phyloP scores from a whole-genome alignment of 2,797 vertebrate species.

The Pipistrellus pipistrellus region DNA sequence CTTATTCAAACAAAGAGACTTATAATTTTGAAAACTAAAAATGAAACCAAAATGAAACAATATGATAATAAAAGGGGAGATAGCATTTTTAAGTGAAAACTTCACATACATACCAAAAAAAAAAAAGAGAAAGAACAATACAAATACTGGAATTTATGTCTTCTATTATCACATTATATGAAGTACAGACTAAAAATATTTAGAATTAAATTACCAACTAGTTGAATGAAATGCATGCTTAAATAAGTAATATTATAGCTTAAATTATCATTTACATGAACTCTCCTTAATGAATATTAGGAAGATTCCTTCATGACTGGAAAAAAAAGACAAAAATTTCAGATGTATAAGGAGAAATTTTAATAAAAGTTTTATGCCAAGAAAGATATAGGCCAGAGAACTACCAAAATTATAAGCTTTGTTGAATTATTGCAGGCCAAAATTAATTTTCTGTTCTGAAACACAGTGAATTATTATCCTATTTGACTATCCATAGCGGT shows the following conservation, averaged over 20 bases:
- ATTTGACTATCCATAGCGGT: background rate
- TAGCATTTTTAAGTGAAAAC: background rate
- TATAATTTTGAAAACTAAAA: background rate
- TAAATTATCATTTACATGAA: background rate
- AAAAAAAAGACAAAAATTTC: background rate
- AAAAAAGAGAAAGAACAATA: background rate
- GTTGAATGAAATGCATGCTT: background rate
- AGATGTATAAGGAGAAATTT: background rate
- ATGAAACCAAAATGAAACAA: conserved; percentile 28
- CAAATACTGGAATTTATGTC: background rate
- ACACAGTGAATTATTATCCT: background rate
- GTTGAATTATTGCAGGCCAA: background rate
- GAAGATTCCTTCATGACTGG: background rate
- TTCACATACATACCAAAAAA: background rate
- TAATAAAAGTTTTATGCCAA: background rate
- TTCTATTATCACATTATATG: background rate
- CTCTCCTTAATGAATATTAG: background rate
- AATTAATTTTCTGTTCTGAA: background rate
- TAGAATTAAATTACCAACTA: background rate
- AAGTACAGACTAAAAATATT: background rate
- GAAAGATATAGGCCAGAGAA: background rate
- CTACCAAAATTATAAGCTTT: background rate
- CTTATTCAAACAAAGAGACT: background rate
- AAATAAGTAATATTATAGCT: background rate
- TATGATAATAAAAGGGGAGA: background rate